Base-by-base conservation (phyloP, 2,113 vertebrate genomes). In the Channa maculata region DNA sequence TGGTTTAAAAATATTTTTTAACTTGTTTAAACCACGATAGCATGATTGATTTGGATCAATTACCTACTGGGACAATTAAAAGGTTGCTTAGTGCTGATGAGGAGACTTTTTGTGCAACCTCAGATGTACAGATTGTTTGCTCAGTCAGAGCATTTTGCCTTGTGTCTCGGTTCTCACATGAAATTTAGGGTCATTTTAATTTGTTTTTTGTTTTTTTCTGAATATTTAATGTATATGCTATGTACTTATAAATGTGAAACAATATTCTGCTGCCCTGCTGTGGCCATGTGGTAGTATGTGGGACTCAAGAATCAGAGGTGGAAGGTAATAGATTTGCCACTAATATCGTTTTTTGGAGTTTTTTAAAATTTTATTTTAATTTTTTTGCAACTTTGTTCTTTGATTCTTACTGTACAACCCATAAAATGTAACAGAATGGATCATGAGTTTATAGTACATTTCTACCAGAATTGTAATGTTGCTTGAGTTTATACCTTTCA, bases 211-310 rank as follows among this genome's bases (percentile, higher is more conserved):
- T 24, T 6, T 59, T 78, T 83, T 78, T 83, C 72, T 44, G 37
- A 14, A 61, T 72, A 36, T 86, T 75, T 75, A 71, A 46, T 86
- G 51, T 80, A 80, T 36, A 71, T 67, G 37, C 45, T 68, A 54
- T 67, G 82, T 85, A 86, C 89, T 88, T 89, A 79, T 91, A 88
- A 90, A 91, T 91, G 89, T 91, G 80, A 79, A 72, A 67, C 69
- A 33, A 60, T 80, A 77, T 60, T 11, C 71, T 54, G 71, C 75
- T 75, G 34, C 55, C 53, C 62, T 74, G 48, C 65, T 74, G 81
- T 74, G 75, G 71, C 71, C 54, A 46, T 43, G 75, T 75, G 75
- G 62, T 67, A 46, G 61, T 59, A 57, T 49, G 37, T 75, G 60
- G 51, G 59, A 67, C 24, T 71, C 24, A 14, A 46, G 36, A 80